Evolutionary conservation across 1,140 invertebrate genomes (phyloP).

Genomic region (Bombus ignitus): DNA sequence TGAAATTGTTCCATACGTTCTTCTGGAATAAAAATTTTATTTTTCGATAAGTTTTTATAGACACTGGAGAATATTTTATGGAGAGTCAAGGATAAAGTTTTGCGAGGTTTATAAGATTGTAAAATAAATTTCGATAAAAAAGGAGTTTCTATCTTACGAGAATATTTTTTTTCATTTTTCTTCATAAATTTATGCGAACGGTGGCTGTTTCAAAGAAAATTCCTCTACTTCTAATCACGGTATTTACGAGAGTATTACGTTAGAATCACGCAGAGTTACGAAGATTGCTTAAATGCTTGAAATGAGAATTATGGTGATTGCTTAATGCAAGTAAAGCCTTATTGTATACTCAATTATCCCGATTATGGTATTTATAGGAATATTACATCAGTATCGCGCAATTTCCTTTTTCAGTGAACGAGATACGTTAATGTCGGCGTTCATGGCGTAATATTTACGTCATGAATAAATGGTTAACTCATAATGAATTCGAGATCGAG

Average conservation of each 20-base stretch:
- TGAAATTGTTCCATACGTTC: neutral
- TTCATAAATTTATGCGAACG: neutral
- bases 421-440: neutral
- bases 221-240: neutral
- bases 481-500: conserved; percentile 4
- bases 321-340: neutral
- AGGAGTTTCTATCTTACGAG: neutral
- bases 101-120: neutral
- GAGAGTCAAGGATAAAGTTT: neutral
- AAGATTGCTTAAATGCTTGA: too few species aligned
- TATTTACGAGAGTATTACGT: too few species aligned
- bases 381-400: neutral
- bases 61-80: neutral
- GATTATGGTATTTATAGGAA: neutral
- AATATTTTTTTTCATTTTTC: neutral
- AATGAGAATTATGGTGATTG: neutral
- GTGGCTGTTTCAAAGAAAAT: neutral
- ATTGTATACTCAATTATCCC: neutral
- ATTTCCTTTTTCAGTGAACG: neutral
- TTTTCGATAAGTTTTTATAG: neutral
- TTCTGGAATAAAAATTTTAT: neutral
- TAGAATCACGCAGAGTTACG: too few species aligned
- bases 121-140: neutral
- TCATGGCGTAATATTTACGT: neutral
- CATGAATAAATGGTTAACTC: conserved; percentile 5